Base-by-base conservation (phyloP, 2,888 invertebrate genomes). In the Xestia sexstrigata region DNA sequence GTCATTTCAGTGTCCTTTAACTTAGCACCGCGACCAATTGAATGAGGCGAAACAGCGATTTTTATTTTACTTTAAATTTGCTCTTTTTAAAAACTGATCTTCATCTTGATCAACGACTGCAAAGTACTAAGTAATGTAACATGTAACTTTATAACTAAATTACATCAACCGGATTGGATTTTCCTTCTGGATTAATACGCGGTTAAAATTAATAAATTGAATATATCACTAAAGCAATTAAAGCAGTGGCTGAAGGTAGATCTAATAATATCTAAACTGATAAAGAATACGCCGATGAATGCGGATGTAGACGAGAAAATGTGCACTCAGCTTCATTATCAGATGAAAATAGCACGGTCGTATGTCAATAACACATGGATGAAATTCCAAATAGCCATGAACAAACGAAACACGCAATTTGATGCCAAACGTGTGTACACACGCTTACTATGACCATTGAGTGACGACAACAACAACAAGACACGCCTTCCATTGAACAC, bases 401-500 rank as follows among this genome's bases (percentile, higher is more conserved):
- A 84, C 88, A 91, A 92, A 91, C 86, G 89, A 89, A 89, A 87
- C 90, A 87, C 79, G 91, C 90, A 91, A 93, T 83, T 83, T 86
- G 92, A 93, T 88, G 90, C 91, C 91, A 87, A 88, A 85, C 87
- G 83, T 87, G 88, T 87, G 89, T 90, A 89, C 88, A 84, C 86
- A 76, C 70, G 74, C 79, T 66, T 69, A 85, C 88, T 82, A 73
- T 77, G 75, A 75, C 77, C 65, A 73, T 74, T 60, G 76, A 73
- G 72, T 81, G 81, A 87, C 86, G 89, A 89, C 81, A 86, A 83
- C 83, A 89, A 88, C 82, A 88, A 83, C 84, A 86, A 79, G 84
- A 86, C 89, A 91, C 91, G 74, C 87, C 85, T 91, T 94, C 90
- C 95, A 95, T 94, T 94, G 94, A 93, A 82, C 81, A 86, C 72